A percentile compares a stretch with the other conserved stretches of the same genome.
These are phyloP conservation scores for Platysternon megacephalum DNA, from an alignment of 2,113 vertebrate genomes.

Conservation along the genomic window DNA sequence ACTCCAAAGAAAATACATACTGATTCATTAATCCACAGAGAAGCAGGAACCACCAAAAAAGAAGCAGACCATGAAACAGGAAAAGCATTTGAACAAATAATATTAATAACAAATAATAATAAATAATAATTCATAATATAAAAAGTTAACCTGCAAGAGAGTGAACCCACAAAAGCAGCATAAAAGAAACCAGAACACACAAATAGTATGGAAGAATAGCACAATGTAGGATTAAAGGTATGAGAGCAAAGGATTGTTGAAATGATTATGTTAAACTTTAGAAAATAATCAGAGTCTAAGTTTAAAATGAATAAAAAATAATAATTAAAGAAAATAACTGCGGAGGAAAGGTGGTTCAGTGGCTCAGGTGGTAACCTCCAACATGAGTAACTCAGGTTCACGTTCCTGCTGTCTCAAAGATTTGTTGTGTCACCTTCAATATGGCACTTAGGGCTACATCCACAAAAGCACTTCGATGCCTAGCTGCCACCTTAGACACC, in stretches of 20 bases:
- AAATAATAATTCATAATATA: background rate
- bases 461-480: background rate
- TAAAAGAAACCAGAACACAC: background rate
- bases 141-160: background rate
- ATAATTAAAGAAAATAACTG: background rate
- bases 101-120: background rate
- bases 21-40: background rate
- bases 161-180: background rate
- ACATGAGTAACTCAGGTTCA: rapidly evolving
- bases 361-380: background rate
- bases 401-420: background rate
- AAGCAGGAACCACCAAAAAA: background rate
- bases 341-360: background rate
- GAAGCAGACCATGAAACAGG: background rate
- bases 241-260: background rate
- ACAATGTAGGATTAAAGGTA: background rate
- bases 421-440: background rate
- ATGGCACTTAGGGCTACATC: no score
- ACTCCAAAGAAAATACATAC: background rate
- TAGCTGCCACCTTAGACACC: background rate
- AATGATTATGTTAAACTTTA: background rate
- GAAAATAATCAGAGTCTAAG: background rate
- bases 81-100: no score
- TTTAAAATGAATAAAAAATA: background rate
- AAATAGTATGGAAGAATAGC: background rate